Evolutionary conservation across 2,888 invertebrate species (phyloP).

Genomic region (Drosophila macrospina): DNA sequence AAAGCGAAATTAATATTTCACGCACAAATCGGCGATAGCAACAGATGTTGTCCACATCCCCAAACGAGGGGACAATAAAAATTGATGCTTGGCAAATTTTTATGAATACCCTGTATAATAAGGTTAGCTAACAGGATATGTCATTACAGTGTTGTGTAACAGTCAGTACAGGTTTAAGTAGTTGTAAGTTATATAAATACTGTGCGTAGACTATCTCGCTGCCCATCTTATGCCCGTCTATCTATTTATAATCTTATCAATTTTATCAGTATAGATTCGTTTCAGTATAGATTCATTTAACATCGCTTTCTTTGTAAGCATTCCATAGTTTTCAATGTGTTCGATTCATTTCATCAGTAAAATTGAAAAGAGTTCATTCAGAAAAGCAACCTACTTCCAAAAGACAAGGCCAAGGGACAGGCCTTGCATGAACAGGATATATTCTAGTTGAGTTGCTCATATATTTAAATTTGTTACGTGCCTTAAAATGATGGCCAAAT

Average conservation of each 20-base stretch:
- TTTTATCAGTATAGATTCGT: too few relatives aligned
- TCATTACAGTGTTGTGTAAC: not conserved
- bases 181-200: not conserved
- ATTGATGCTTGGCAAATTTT: conserved; percentile 18
- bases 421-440: not conserved
- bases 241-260: too few relatives aligned
- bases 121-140: not conserved
- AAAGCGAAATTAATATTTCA: conserved; percentile 63
- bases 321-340: too few relatives aligned
- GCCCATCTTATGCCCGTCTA: too few relatives aligned
- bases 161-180: too few relatives aligned
- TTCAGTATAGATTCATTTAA: too few relatives aligned
- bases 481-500: conserved; percentile 34
- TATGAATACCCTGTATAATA: not conserved
- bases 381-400: too few relatives aligned
- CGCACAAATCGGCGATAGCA: conserved; percentile 56
- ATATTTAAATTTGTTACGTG: conserved; percentile 34
- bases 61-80: conserved; percentile 31
- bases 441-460: not conserved
- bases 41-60: conserved; percentile 46
- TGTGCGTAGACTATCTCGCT: too few relatives aligned
- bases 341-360: too few relatives aligned
- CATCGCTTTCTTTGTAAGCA: too few relatives aligned
- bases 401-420: too few relatives aligned
- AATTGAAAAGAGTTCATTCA: too few relatives aligned